Evolutionary conservation across 2,888 invertebrate genomes (phyloP).

Genomic region (Fragum fragum): DNA sequence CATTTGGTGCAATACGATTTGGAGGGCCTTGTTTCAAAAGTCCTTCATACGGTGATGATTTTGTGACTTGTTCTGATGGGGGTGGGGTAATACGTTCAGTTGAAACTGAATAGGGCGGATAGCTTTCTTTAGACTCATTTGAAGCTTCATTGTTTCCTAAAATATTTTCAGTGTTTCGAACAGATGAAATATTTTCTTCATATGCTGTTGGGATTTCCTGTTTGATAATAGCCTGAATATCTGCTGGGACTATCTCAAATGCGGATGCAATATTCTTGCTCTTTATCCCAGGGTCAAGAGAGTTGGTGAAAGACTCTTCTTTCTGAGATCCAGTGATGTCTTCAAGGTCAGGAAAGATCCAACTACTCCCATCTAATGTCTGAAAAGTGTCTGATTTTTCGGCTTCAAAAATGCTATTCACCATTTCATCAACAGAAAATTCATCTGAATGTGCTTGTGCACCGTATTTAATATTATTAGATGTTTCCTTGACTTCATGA

Average conservation of each 20-base stretch:
- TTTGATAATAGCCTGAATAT: not conserved
- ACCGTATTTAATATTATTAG: not conserved
- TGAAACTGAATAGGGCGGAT: not conserved
- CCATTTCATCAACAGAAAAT: conserved; percentile 13
- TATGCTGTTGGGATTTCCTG: not conserved
- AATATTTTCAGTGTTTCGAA: not conserved
- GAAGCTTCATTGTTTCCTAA: not conserved
- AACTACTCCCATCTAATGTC: conserved; percentile 24
- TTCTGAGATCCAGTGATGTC: not conserved
- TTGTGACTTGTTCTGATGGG: not conserved
- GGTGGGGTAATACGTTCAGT: conserved; percentile 20
- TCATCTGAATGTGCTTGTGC: not conserved
- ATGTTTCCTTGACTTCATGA: not conserved
- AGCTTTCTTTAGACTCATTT: not conserved
- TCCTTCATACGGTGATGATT: not conserved
- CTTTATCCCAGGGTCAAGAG: not conserved
- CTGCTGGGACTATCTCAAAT: not conserved
- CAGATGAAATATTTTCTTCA: not conserved
- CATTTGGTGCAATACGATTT: not conserved
- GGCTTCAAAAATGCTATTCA: conserved; percentile 7
- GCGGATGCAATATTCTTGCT: not conserved
- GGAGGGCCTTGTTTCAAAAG: not conserved
- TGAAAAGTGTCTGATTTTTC: conserved; percentile 23
- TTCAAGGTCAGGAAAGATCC: conserved; percentile 18
- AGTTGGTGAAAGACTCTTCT: not conserved